Percentiles rank a stretch among this genome's conserved stretches.
These are phyloP conservation scores for Denticeps clupeoides DNA, from an alignment of 2,797 vertebrate species.

Conservation along the genomic window DNA sequence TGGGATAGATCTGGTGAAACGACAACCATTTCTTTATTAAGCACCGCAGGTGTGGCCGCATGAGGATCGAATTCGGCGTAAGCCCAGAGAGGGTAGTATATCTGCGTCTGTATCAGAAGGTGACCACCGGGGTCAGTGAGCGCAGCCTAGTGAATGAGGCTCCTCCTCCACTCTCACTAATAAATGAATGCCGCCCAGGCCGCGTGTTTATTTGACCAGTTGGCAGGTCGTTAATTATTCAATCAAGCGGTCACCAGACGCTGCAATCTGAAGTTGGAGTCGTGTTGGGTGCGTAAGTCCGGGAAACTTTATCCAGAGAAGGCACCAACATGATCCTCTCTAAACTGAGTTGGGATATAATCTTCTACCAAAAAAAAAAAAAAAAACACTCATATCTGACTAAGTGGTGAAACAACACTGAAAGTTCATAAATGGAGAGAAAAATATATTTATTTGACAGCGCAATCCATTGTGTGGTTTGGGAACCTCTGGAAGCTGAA, in stretches of 20 bases:
- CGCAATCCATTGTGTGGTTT: too few relatives aligned
- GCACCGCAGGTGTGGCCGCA: slow-evolving; percentile 12
- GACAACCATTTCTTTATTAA: slow-evolving; percentile 14
- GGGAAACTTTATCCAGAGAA: slow-evolving; percentile 2
- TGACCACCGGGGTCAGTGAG: slow-evolving; percentile 23
- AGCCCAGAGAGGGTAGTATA: slow-evolving; percentile 21
- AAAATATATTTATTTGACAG: too few relatives aligned
- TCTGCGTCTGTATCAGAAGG: slow-evolving; percentile 25
- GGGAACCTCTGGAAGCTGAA: too few relatives aligned
- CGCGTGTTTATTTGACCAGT: slow-evolving; percentile 32
- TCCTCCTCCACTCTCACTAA: slow-evolving; percentile 12
- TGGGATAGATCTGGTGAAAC: slow-evolving; percentile 28
- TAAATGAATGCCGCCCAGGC: slow-evolving; percentile 20
- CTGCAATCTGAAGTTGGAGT: slow-evolving; percentile 12
- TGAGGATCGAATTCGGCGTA: slow-evolving; percentile 14
- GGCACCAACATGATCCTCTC: too few relatives aligned
- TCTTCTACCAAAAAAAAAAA: too few relatives aligned
- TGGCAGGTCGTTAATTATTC: slow-evolving; percentile 31
- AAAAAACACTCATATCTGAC: too few relatives aligned
- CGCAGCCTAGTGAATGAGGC: slow-evolving; percentile 16
- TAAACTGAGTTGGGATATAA: too few relatives aligned
- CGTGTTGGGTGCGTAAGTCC: background rate
- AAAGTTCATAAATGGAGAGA: too few relatives aligned
- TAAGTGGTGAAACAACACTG: too few relatives aligned
- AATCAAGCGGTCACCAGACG: slow-evolving; percentile 26